These are phyloP conservation scores for Scaptomyza reducta DNA, from an alignment of 2,888 invertebrate genomes.

Conservation along the genomic window DNA sequence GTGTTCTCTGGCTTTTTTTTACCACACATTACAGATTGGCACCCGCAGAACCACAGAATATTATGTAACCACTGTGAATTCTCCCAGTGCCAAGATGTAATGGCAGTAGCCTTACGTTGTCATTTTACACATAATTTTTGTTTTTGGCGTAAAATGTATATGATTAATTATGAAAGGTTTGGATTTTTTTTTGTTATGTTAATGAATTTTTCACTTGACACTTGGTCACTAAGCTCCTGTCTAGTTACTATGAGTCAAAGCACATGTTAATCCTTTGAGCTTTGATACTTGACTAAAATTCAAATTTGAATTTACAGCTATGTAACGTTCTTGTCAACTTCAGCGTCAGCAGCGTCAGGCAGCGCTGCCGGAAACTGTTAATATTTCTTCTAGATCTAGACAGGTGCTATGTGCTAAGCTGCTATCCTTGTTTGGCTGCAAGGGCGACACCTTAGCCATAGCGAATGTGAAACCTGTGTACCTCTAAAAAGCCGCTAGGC, in stretches of 20 bases:
- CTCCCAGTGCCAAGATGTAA: too few species aligned
- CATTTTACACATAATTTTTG: not conserved
- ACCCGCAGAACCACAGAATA: too few species aligned
- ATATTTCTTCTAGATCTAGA: constrained; percentile 73
- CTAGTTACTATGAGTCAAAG: constrained; percentile 70
- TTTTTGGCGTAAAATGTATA: too few species aligned
- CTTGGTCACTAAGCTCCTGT: constrained; percentile 11
- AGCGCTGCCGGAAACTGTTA: constrained; percentile 64
- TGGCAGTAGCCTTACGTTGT: too few species aligned
- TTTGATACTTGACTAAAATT: constrained; percentile 82
- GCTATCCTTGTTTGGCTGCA: constrained; percentile 58
- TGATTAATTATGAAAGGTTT: too few species aligned
- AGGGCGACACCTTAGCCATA: constrained; percentile 17
- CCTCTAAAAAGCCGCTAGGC: constrained; percentile 48
- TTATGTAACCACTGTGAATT: too few species aligned
- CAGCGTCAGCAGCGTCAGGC: constrained; percentile 27
- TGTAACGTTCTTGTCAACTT: constrained; percentile 63
- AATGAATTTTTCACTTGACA: constrained; percentile 17
- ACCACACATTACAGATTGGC: too few species aligned
- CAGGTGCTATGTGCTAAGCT: constrained; percentile 61
- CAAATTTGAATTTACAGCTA: constrained; percentile 77
- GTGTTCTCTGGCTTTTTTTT: not conserved
- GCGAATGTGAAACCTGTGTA: constrained; percentile 18
- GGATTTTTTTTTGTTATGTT: too few species aligned
- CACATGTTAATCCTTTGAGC: too few species aligned